Base-by-base conservation (phyloP, 2,888 invertebrate species). In the Lepidocyrtoides sp. region DNA sequence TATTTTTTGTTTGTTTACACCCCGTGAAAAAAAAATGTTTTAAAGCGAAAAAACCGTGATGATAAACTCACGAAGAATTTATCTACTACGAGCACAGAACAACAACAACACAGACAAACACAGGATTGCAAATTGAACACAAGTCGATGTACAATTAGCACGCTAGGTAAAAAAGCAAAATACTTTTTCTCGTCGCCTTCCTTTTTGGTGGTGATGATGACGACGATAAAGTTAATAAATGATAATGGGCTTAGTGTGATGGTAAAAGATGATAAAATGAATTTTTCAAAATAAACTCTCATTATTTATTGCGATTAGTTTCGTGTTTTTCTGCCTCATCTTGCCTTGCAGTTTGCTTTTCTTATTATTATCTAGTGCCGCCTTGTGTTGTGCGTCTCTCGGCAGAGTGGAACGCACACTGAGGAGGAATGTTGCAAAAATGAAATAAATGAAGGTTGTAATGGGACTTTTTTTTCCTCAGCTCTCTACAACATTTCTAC, bases 401-500 rank as follows among this genome's bases (percentile, higher is more conserved):
- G 14, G 8, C 75, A 51, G 72, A 29, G 86, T 44, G 77, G 32
- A 63, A 63, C 79, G 79, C 57, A 29, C 54, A 79, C 79, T 79
- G 79, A 57, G 8, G 79, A 79, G 79, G 79, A 79, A 79, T 79
- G 54, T 79, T 79, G 54, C 77, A 51, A 77, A 77, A 77, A 75
- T 75, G 75, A 54, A 77, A 77, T 51, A 85, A 75, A 77, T 86
- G 77, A 75, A 60, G 77, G 75, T 48, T 77, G 69, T 77, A 86
- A 86, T 86, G 85, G 23, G 75, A 77, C 44, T 86, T 86, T 77
- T 75, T 66, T 23, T 23, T 32, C 66, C 36, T 36, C 36, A 2
- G 5, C 75, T 5, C 26, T 75, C 14, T 75, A 48, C n/a, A n/a
- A n/a, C 26, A 75, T 75, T 75, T 48, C 8, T 36, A 5, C n/a